Evolutionary conservation across 2,797 vertebrate species (phyloP), one percentile per base, ranked within the genome.

Genomic region (Sebastes elongatus): DNA sequence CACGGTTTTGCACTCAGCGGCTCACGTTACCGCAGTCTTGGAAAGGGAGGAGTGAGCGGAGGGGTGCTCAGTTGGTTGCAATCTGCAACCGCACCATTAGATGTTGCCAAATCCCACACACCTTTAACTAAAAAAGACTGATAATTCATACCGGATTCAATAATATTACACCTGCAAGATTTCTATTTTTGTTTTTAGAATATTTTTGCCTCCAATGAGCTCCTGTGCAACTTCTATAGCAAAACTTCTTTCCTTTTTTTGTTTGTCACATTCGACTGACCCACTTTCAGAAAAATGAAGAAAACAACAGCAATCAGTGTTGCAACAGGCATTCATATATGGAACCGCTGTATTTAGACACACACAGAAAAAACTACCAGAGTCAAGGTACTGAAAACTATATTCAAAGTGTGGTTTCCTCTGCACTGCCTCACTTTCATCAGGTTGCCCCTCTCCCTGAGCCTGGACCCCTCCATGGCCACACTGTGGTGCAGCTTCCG

Each of bases 401-500:
- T 32, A 83, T 57, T 73, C 30, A 82, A 35, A 75, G 28, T 82
- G 88, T 77, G 87, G 76, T 87, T 80, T 80, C 33, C 35, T 7
- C 59, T 72, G 69, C 63, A 10, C 9, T 23, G 66, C 33, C 52
- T 69, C 28, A 55, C 52, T 76, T 87, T 72, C 82, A 74, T 74
- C 25, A 32, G 18, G 30, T 56, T 27, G 83, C 66, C 84, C 72
- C 76, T 67, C 49, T 66, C 27, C 35, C 33, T 49, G 27, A 66
- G 25, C 11, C 61, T 25, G 69, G 78, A 85, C 82, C 85, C 85
- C 76, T 75, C 52, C 22, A 5, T 33, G 67, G 65, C 81, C 89
- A 81, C 79, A 46, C 61, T 88, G 88, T 81, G 87, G 85, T 85
- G 33, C 83, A 85, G 74, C 83, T 84, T 87, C 85, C 55, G 57